phyloP scores from a whole-genome alignment of 2,113 vertebrate species.

The Psittacus erithacus region DNA sequence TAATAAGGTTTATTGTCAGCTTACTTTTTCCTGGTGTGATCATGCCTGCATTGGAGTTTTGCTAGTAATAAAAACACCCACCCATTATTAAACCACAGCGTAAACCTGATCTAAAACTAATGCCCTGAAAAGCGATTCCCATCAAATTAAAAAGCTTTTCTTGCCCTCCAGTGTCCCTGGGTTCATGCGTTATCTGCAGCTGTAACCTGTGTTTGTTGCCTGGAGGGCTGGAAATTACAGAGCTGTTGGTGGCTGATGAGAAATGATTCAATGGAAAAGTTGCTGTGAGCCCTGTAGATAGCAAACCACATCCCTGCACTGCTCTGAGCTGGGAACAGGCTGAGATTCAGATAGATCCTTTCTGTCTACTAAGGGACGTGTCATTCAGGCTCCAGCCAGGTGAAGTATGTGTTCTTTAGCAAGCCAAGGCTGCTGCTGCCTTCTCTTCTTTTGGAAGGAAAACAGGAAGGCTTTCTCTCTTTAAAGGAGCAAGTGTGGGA shows the following conservation, averaged over 20 bases:
- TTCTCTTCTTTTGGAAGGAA: neutral
- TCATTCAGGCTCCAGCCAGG: neutral
- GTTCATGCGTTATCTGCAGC: neutral
- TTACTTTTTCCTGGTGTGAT: neutral
- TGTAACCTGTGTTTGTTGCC: neutral
- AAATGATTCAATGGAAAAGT: neutral
- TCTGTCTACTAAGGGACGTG: neutral
- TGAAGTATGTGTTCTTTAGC: neutral
- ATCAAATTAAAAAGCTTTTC: neutral
- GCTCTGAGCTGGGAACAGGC: neutral
- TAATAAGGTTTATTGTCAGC: neutral
- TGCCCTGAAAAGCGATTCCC: neutral
- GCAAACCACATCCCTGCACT: neutral
- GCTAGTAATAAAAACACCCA: neutral
- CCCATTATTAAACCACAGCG: neutral
- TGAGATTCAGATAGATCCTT: neutral
- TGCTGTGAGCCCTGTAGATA: neutral
- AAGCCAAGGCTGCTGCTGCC: neutral
- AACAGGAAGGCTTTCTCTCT: neutral
- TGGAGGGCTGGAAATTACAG: slow-evolving; percentile 4
- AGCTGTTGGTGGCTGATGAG: slow-evolving; percentile 10
- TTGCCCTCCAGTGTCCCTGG: neutral
- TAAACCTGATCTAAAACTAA: neutral
- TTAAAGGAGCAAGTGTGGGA: neutral
- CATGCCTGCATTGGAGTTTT: neutral